phyloP scores from a whole-genome alignment of 2,888 invertebrate genomes.

The Trichogramma dendrolimi region DNA sequence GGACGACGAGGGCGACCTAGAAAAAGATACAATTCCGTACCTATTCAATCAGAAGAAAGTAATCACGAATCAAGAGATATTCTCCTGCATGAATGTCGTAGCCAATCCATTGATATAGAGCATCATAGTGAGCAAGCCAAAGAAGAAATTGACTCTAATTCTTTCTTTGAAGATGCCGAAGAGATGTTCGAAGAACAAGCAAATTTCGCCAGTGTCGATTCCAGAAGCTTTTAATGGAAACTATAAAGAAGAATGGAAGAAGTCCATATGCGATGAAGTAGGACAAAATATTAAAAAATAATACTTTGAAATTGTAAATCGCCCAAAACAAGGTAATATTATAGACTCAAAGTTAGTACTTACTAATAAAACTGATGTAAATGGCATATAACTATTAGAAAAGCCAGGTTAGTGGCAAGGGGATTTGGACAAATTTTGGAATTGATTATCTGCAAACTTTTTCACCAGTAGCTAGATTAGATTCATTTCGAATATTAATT shows the following conservation, averaged over 20 bases:
- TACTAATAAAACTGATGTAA: not conserved
- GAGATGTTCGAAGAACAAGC: not conserved
- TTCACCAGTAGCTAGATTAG: slow-evolving; percentile 1
- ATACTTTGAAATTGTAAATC: not conserved
- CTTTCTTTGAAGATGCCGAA: no score
- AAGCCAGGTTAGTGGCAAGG: slow-evolving; percentile 11
- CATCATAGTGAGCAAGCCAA: no score
- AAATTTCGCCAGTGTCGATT: slow-evolving; percentile 3
- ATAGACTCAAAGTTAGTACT: slow-evolving; percentile 6
- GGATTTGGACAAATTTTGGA: slow-evolving; percentile 3
- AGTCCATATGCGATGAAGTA: slow-evolving; percentile 2
- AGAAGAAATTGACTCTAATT: no score
- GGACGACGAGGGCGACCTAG: slow-evolving; percentile 20
- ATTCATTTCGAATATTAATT: slow-evolving; percentile 5
- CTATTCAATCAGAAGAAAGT: not conserved
- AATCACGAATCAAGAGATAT: not conserved
- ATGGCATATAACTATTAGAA: slow-evolving; percentile 8
- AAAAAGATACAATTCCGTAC: slow-evolving; percentile 8
- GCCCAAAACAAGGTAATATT: slow-evolving; percentile 1
- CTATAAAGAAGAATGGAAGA: not conserved
- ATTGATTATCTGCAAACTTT: no score
- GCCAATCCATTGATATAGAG: no score
- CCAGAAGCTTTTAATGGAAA: no score
- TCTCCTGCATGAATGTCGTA: no score
- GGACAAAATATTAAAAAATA: slow-evolving; percentile 4